These are phyloP conservation scores for Acronicta alni DNA, from an alignment of 2,888 invertebrate genomes.

Conservation along the genomic window DNA sequence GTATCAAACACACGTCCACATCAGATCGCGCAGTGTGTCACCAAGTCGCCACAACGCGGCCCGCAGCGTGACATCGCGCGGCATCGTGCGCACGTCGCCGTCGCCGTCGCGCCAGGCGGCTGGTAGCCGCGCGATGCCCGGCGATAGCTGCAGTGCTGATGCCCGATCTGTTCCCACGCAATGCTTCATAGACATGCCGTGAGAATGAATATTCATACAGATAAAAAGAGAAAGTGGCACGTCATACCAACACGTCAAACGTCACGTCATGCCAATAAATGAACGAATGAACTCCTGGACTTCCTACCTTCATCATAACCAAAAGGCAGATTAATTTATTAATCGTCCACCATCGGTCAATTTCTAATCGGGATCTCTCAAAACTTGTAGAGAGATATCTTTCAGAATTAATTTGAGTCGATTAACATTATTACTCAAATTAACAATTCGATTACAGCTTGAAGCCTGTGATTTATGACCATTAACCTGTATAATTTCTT, in stretches of 20 bases:
- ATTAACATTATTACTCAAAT: too few relatives aligned
- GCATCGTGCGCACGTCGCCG: constrained; percentile 38
- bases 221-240: constrained; percentile 38
- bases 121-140: constrained; percentile 21
- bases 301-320: too few relatives aligned
- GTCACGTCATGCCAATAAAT: too few relatives aligned
- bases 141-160: constrained; percentile 29
- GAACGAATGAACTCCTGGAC: too few relatives aligned
- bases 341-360: too few relatives aligned
- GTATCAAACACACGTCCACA: not conserved
- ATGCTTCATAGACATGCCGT: constrained; percentile 40
- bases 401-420: too few relatives aligned
- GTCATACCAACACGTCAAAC: constrained; percentile 4
- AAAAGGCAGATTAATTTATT: too few relatives aligned
- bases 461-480: too few relatives aligned
- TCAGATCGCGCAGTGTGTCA: constrained; percentile 21
- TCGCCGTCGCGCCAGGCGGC: constrained; percentile 9
- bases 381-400: too few relatives aligned
- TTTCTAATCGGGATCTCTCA: too few relatives aligned
- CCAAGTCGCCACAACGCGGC: constrained; percentile 5
- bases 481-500: too few relatives aligned
- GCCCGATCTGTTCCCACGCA: constrained; percentile 39
- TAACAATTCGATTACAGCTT: too few relatives aligned
- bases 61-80: constrained; percentile 22
- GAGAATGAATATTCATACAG: constrained; percentile 64